Evolutionary conservation across 1,140 invertebrate genomes (phyloP).

Genomic region (Brachionus rotundiformis): DNA sequence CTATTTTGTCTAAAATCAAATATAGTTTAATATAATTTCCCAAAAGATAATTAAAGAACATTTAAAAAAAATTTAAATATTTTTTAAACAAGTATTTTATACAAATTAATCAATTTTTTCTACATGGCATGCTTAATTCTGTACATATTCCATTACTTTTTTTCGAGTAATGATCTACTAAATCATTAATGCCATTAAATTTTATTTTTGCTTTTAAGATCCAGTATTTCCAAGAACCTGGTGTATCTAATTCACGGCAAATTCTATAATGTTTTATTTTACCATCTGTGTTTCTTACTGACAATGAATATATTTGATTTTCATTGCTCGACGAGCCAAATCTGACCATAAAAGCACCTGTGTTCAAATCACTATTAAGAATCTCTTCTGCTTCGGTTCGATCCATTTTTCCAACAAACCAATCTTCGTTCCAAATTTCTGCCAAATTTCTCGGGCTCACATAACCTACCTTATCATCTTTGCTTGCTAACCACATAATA

Average conservation of each 20-base stretch:
- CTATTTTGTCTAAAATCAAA: too few species aligned
- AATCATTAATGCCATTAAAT: not conserved
- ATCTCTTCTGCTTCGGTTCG: not conserved
- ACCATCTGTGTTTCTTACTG: not conserved
- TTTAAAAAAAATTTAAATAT: too few species aligned
- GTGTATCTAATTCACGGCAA: not conserved
- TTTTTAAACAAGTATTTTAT: too few species aligned
- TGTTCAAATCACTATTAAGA: not conserved
- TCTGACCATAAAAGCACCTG: not conserved
- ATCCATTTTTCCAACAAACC: not conserved
- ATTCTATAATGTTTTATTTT: conserved; percentile 30
- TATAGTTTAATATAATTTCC: too few species aligned
- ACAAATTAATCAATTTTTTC: too few species aligned
- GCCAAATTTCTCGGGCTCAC: not conserved
- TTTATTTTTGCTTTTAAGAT: not conserved
- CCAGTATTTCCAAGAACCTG: not conserved
- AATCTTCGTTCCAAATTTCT: not conserved
- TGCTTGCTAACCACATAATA: not conserved
- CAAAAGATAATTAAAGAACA: too few species aligned
- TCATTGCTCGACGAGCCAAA: not conserved
- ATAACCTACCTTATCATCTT: not conserved
- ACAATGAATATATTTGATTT: not conserved
- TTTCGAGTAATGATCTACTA: not conserved
- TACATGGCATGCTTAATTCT: too few species aligned
- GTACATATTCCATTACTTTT: conserved; percentile 9